phyloP scores from a whole-genome alignment of 2,113 vertebrate genomes.

The Eonycteris spelaea region DNA sequence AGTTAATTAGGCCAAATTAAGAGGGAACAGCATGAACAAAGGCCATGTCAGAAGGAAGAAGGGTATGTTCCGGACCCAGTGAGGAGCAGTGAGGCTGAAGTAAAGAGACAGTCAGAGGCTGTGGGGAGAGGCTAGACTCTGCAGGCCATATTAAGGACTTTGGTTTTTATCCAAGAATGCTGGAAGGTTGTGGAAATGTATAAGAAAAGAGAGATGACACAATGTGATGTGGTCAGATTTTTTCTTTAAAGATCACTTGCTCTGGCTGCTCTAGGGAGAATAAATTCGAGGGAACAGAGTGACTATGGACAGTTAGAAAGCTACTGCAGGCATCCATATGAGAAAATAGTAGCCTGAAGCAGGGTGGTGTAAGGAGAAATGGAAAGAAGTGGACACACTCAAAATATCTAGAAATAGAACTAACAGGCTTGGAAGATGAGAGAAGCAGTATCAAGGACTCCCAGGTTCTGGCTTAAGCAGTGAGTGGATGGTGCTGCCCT shows the following conservation, averaged over 20 bases:
- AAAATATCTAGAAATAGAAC: neutral
- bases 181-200: neutral
- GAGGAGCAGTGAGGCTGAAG: neutral
- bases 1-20: neutral
- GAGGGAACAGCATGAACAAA: neutral
- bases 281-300: neutral
- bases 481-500: neutral
- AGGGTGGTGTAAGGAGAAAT: neutral
- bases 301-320: neutral
- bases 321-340: neutral
- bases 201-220: neutral
- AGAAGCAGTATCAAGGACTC: neutral
- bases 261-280: neutral
- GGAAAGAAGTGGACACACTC: neutral
- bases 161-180: neutral
- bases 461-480: neutral
- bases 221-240: neutral
- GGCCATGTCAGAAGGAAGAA: neutral
- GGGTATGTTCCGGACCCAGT: neutral
- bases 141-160: neutral
- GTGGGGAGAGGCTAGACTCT: neutral
- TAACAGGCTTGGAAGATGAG: neutral
- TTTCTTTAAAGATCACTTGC: neutral
- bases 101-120: neutral
- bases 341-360: neutral